phyloP scores from a whole-genome alignment of 2,888 invertebrate species.

The Timandra comae region DNA sequence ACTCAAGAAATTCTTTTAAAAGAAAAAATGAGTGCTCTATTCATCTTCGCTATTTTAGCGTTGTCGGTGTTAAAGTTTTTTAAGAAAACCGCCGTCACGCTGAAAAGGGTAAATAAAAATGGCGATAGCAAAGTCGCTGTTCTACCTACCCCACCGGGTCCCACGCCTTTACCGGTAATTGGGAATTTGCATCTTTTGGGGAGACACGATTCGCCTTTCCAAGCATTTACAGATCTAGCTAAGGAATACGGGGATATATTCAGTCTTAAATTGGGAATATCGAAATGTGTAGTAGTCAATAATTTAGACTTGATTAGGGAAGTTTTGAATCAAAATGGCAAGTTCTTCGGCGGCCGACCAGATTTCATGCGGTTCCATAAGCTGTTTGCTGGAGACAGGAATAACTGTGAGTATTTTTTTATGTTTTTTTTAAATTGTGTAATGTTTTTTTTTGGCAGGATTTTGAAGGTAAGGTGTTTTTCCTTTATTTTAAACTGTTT shows the following conservation, averaged over 20 bases:
- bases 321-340: constrained; percentile 86
- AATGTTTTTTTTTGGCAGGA: too few species aligned
- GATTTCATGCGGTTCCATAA: constrained; percentile 88
- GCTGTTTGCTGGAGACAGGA: constrained; percentile 89
- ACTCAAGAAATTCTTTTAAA: constrained; percentile 55
- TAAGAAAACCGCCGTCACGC: constrained; percentile 34
- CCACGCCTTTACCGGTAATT: constrained; percentile 79
- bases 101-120: constrained; percentile 35
- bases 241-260: constrained; percentile 84
- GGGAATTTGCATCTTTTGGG: constrained; percentile 83
- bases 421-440: too few species aligned
- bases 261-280: constrained; percentile 80
- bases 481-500: too few species aligned
- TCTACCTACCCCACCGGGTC: constrained; percentile 79
- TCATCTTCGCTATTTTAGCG: constrained; percentile 40
- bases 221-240: constrained; percentile 82
- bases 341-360: constrained; percentile 88
- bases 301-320: constrained; percentile 83
- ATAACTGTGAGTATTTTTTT: constrained; percentile 85
- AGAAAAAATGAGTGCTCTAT: constrained; percentile 60
- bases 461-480: too few species aligned
- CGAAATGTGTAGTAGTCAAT: constrained; percentile 85
- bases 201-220: constrained; percentile 81
- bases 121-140: constrained; percentile 31
- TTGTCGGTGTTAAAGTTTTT: constrained; percentile 50